These are phyloP conservation scores for Psephotus haematonotus DNA, from an alignment of 2,113 vertebrate species.

Conservation along the genomic window DNA sequence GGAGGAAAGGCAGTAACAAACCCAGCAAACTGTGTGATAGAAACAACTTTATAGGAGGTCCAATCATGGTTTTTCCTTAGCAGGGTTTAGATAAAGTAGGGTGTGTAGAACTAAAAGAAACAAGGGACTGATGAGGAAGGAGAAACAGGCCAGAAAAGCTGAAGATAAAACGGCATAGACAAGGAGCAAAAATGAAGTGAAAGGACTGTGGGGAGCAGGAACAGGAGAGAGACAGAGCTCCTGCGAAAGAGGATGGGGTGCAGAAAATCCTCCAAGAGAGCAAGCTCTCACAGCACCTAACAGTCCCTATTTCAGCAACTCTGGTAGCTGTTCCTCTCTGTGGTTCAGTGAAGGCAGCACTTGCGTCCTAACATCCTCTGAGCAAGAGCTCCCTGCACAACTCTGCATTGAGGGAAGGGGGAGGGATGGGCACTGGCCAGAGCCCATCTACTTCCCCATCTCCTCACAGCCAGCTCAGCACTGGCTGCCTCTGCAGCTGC, in stretches of 20 bases:
- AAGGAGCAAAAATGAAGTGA: constrained; percentile 30
- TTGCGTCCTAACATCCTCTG: constrained; percentile 46
- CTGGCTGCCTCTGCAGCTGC: constrained; percentile 34
- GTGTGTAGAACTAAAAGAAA: not conserved
- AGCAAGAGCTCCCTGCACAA: constrained; percentile 31
- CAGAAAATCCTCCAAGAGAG: constrained; percentile 21
- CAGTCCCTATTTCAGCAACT: constrained; percentile 45
- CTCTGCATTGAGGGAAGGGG: not conserved
- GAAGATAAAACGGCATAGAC: not conserved
- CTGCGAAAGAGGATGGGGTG: constrained; percentile 31
- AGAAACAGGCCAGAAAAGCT: not conserved
- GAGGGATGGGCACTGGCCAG: constrained; percentile 36
- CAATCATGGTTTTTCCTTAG: not conserved
- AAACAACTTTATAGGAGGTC: not conserved
- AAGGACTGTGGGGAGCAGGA: not conserved
- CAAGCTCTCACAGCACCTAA: constrained; percentile 14
- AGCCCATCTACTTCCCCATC: constrained; percentile 57
- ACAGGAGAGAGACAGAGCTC: not conserved
- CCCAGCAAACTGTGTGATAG: not conserved
- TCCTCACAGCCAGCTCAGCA: constrained; percentile 14
- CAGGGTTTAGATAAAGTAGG: not conserved
- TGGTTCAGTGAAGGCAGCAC: constrained; percentile 45
- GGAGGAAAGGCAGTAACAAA: not conserved
- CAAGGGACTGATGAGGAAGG: not conserved
- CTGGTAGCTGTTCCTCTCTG: constrained; percentile 68